Percentiles rank a stretch among this genome's conserved stretches.
phyloP scores from a whole-genome alignment of 2,888 invertebrate genomes.

The Coelopa pilipes region DNA sequence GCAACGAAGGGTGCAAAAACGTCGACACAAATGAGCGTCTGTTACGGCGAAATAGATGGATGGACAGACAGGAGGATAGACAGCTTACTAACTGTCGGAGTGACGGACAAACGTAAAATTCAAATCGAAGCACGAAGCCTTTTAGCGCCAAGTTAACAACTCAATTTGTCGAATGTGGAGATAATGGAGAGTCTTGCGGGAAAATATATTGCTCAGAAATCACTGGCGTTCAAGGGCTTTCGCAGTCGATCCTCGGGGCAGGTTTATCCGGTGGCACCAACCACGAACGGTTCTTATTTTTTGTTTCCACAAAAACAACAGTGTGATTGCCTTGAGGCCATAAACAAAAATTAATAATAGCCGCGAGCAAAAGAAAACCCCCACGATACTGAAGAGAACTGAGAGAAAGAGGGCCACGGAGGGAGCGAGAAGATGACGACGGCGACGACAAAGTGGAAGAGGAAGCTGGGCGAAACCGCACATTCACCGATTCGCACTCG shows the following conservation, averaged over 20 bases:
- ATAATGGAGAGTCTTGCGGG: not conserved
- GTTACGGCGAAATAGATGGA: not conserved
- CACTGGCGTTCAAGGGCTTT: not conserved
- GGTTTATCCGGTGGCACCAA: not conserved
- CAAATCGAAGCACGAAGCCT: not conserved
- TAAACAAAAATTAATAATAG: slow-evolving; percentile 15
- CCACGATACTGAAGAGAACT: not conserved
- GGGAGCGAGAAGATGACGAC: not conserved
- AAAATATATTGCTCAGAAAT: slow-evolving; percentile 12
- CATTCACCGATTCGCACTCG: slow-evolving; percentile 27
- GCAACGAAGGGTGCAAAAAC: too few relatives aligned
- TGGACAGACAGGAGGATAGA: not conserved
- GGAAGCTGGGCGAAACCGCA: slow-evolving; percentile 11
- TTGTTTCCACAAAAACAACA: not conserved
- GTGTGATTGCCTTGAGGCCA: slow-evolving; percentile 20
- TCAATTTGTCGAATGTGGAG: slow-evolving; percentile 4
- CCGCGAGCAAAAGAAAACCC: not conserved
- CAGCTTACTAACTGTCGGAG: not conserved
- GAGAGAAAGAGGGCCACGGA: not conserved
- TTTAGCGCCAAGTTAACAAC: not conserved
- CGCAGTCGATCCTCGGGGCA: too few relatives aligned
- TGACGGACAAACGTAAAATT: not conserved
- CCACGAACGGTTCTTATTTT: not conserved
- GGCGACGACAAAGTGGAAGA: not conserved
- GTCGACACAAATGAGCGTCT: too few relatives aligned